Evolutionary conservation across 2,888 invertebrate genomes (phyloP).

Genomic region (Andricus quercusramuli): DNA sequence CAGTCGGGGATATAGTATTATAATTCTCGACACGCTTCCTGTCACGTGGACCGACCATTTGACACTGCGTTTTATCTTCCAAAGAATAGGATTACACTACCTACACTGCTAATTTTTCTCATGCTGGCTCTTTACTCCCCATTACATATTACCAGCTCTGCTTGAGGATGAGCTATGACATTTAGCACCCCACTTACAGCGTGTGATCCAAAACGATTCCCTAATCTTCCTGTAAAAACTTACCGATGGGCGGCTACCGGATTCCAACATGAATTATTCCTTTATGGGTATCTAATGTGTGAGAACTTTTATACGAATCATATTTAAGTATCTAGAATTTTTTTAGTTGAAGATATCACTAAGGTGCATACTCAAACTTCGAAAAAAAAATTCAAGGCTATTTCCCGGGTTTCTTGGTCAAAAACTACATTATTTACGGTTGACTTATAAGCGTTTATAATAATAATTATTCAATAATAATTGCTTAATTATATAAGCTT

Average conservation of each 20-base stretch:
- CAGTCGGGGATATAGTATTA: slow-evolving; percentile 65
- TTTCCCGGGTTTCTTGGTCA: too few relatives aligned
- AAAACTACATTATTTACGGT: too few relatives aligned
- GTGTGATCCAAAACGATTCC: not conserved
- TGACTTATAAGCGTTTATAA: too few relatives aligned
- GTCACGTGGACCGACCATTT: slow-evolving; percentile 72
- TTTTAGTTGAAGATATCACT: too few relatives aligned
- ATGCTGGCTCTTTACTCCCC: slow-evolving; percentile 51
- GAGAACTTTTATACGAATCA: not conserved
- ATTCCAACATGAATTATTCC: not conserved
- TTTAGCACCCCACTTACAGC: slow-evolving; percentile 13
- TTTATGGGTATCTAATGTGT: slow-evolving; percentile 2
- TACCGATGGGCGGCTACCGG: not conserved
- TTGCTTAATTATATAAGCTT: too few relatives aligned
- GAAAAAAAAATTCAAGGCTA: too few relatives aligned
- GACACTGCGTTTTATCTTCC: slow-evolving; percentile 59
- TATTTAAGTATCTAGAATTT: not conserved
- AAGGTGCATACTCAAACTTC: too few relatives aligned
- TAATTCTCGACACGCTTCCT: slow-evolving; percentile 75
- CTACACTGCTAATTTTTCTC: slow-evolving; percentile 74
- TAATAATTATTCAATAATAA: too few relatives aligned
- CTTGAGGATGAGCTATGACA: slow-evolving; percentile 30
- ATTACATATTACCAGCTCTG: not conserved
- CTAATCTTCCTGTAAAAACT: slow-evolving; percentile 18
- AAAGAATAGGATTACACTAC: slow-evolving; percentile 68